A percentile compares a stretch with the other conserved stretches of the same genome.
These are phyloP conservation scores for Mormyrops attenuatus DNA, from an alignment of 2,797 vertebrate genomes.

Conservation along the genomic window DNA sequence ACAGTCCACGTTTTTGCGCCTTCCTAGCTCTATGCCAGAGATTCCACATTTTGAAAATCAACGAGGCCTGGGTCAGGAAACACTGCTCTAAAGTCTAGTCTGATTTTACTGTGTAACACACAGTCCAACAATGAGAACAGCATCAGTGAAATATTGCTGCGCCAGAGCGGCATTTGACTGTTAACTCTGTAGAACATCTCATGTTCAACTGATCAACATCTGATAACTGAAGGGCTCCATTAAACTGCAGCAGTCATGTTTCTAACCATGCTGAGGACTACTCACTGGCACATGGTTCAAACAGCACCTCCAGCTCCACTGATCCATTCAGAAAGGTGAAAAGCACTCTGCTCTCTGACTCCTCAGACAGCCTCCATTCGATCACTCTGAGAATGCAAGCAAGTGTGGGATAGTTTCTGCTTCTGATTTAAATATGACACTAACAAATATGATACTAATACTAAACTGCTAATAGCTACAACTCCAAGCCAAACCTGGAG, in stretches of 20 bases:
- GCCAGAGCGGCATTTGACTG: not conserved
- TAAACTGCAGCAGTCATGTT: not conserved
- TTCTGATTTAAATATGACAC: not conserved
- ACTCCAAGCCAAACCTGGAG: not conserved
- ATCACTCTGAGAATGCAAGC: slow-evolving; percentile 47
- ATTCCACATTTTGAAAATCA: not conserved
- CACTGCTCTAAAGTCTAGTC: not conserved
- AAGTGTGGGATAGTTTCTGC: not conserved
- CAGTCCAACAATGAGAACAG: not conserved
- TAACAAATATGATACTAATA: not conserved
- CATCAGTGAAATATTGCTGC: not conserved
- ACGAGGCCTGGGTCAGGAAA: not conserved
- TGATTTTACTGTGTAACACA: not conserved
- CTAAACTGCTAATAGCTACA: not conserved
- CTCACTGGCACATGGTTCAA: slow-evolving; percentile 46
- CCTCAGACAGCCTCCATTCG: slow-evolving; percentile 57
- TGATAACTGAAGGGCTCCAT: not conserved
- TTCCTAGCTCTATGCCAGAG: not conserved
- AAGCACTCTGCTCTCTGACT: slow-evolving; percentile 28
- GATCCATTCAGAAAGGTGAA: slow-evolving; percentile 62
- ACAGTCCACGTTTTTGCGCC: not conserved
- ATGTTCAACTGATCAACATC: not conserved
- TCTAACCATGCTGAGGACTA: not conserved
- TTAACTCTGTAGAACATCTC: not conserved
- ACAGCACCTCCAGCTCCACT: slow-evolving; percentile 50